Conservation (phyloP, 2,113 vertebrate species). For the Oncorhynchus keta region DNA sequence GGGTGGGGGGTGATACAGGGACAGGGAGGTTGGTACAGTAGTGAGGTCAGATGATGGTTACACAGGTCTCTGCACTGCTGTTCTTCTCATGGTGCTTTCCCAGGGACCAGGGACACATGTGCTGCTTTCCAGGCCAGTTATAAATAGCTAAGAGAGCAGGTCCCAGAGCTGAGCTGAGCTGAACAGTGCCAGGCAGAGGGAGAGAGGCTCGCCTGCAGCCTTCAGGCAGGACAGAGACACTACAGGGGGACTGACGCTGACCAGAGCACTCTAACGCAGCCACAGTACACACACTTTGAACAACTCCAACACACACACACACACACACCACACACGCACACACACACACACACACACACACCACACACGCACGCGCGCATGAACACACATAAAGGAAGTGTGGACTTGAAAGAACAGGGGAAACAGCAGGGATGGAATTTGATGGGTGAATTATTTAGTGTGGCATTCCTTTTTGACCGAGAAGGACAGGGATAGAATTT, state of each 20-base stretch:
- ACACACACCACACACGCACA: background rate
- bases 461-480: background rate
- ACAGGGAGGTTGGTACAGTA: background rate
- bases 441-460: slow-evolving; percentile 16
- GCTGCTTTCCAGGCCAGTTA: slow-evolving; percentile 50
- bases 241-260: slow-evolving; percentile 6
- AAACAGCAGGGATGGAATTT: slow-evolving; percentile 13
- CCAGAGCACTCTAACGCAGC: background rate
- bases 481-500: background rate
- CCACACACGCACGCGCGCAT: background rate
- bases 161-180: slow-evolving; percentile 27
- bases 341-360: no score
- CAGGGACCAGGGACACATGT: slow-evolving; percentile 32
- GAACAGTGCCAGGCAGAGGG: no score
- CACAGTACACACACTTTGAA: background rate
- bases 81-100: slow-evolving; percentile 22
- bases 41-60: background rate
- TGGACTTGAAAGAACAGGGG: background rate
- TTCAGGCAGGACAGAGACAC: background rate
- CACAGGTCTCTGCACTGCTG: slow-evolving; percentile 9
- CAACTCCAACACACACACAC: no score
- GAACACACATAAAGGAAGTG: background rate
- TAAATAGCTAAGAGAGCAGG: slow-evolving; percentile 56
- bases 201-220: slow-evolving; percentile 1
- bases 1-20: background rate